Evolutionary conservation across 2,888 invertebrate species (phyloP), one percentile per base, ranked within the genome.

Genomic region (Trilocha varians): DNA sequence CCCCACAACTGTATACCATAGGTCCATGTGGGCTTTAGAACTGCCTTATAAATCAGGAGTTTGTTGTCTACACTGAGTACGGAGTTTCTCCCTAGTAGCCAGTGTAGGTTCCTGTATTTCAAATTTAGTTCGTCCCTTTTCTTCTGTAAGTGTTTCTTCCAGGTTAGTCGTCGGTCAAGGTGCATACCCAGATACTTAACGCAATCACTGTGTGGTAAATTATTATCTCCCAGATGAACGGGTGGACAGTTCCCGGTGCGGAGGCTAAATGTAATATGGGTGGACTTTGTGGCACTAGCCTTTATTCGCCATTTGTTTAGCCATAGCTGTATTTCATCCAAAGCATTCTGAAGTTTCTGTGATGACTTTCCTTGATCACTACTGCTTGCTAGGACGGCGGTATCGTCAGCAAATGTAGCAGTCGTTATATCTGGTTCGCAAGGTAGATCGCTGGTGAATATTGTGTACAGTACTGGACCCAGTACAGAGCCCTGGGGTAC

Each of bases 161-260:
- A 34, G 5, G 34, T 34, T 13, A 3, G 34, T 5, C 40, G 35
- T 15, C 47, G 32, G 34, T 50, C 50, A 3, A 52, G 38, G 33
- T 53, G 48, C 17, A 53, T 36, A 8, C 47, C 49, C 2, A 47
- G 36, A 17, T 54, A 53, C 39, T 43, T 48, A 1, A 42, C 9
- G 50, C 36, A n/a, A 18, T 36, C 13, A 8, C 15, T 3, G 35
- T 13, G 17, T 37, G 18, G 18, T 8, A 18, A 18, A 5, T 5
- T 18, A 18, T 4, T 8, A 8, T 18, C 8, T 5, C 8, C 42
- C 3, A 57, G 40, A 14, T 34, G 40, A n/a, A 52, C 47, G 6
- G 47, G 46, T 33, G 51, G 49, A 36, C 53, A 53, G 13, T 40
- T 41, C 34, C 36, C 41, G 40, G 15, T 49, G 13, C 42, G 25